These are phyloP conservation scores for Drosophila austrosaltans DNA, from an alignment of 2,888 invertebrate genomes.

Conservation along the genomic window DNA sequence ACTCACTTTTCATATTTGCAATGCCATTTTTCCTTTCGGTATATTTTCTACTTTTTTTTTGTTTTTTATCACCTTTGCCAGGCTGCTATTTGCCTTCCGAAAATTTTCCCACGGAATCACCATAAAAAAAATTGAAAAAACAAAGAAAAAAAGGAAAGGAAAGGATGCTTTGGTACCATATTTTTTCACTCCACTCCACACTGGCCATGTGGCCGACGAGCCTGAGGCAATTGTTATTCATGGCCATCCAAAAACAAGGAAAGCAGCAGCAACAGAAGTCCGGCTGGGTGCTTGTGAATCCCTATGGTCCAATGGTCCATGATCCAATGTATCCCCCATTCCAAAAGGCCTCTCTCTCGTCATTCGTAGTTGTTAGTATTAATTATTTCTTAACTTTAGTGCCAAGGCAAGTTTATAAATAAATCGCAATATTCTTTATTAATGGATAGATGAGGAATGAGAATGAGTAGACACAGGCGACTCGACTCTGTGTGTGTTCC, in stretches of 20 bases:
- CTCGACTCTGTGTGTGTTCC: too few relatives aligned
- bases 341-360: slow-evolving; percentile 37
- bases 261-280: slow-evolving; percentile 18
- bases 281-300: slow-evolving; percentile 19
- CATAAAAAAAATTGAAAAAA: slow-evolving; percentile 52
- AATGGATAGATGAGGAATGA: slow-evolving; percentile 17
- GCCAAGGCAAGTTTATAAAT: slow-evolving; percentile 54
- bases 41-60: too few relatives aligned
- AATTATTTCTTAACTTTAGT: slow-evolving; percentile 67
- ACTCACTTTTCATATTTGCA: slow-evolving; percentile 71
- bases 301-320: slow-evolving; percentile 1
- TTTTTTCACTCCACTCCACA: slow-evolving; percentile 30
- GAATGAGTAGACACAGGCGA: background rate
- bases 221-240: slow-evolving; percentile 71
- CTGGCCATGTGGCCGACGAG: slow-evolving; percentile 17
- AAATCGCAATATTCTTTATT: slow-evolving; percentile 48
- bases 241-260: slow-evolving; percentile 41
- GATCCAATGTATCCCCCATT: slow-evolving; percentile 15
- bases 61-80: slow-evolving; percentile 52
- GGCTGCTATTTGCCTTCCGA: slow-evolving; percentile 25
- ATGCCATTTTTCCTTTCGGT: slow-evolving; percentile 35
- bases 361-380: slow-evolving; percentile 60
- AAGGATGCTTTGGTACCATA: slow-evolving; percentile 60
- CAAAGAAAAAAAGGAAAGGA: slow-evolving; percentile 12
- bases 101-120: slow-evolving; percentile 72